Base-by-base conservation (phyloP, 64 coral and sea anemone genomes). In the Hydrozoanthus tunicans region DNA sequence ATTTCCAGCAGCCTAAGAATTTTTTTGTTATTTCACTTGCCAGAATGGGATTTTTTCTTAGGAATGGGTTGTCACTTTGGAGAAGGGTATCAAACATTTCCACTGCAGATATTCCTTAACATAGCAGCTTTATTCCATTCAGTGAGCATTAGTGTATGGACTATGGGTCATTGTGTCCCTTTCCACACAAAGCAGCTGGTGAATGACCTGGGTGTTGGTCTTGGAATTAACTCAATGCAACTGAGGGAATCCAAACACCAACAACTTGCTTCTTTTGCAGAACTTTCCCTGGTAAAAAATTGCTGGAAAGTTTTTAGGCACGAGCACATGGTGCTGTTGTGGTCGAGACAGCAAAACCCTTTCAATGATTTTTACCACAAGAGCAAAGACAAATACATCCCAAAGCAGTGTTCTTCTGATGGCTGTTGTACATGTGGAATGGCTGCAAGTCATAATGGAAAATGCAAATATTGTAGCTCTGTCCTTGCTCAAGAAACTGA, bases 221-320 rank as follows among this genome's bases (percentile, higher is more conserved):
- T 92, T 23, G 91, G 91, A 5, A 92, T 92, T 53, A 92, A 92
- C 59, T 86, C 81, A 17, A 92, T 93, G 84, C 83, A 93, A 70
- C 75, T 62, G 7, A 58, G 91, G 17, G 76, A 89, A 82, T 10
- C 89, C 3, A 93, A 93, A 62, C 91, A 79, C 23, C 91, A 93
- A 14, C 91, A 89, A 68, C 77, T 93, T 61, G 83, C 77, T 14
- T 14, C 53, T 3, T 81, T 70, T 88, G 79, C 82, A 77, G 27
- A 24, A 26, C 11, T 93, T 93, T 73, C 54, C 73, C 14, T 77
- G 80, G 57, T 77, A 81, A 15, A 93, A 58, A 67, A 93, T 57
- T 51, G 92, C 7, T 93, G 84, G 14, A 93, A 93, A n/a, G 77
- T 81, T 79, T 89, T 93, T 13, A 93, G 92, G 12, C 77, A 93